These are phyloP conservation scores for Ochotona curzoniae DNA, from an alignment of 2,113 vertebrate genomes.

Conservation along the genomic window DNA sequence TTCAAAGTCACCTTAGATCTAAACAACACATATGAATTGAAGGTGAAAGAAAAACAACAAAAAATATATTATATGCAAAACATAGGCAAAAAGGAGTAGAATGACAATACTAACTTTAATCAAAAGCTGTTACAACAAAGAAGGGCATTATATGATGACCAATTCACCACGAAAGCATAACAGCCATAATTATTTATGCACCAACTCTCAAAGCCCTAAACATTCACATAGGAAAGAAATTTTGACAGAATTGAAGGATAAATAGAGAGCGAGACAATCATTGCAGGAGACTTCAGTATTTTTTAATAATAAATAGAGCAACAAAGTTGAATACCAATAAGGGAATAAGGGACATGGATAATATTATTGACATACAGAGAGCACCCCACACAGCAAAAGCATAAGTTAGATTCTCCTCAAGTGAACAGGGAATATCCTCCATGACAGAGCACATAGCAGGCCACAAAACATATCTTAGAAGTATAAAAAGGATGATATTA, in stretches of 20 bases:
- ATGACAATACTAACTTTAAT: neutral
- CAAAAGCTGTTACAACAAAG: neutral
- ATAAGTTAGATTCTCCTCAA: neutral
- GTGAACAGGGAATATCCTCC: neutral
- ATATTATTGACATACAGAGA: neutral
- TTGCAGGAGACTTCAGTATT: neutral
- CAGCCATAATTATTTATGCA: neutral
- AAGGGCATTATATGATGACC: neutral
- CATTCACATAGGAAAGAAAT: neutral
- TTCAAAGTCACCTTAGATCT: neutral
- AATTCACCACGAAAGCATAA: neutral
- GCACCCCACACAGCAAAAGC: neutral
- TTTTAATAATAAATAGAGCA: neutral
- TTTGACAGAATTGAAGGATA: neutral
- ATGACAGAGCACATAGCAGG: neutral
- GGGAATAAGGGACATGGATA: neutral
- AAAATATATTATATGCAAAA: neutral
- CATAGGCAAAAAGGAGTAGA: neutral
- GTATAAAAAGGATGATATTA: neutral
- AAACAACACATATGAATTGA: neutral
- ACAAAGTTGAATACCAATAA: neutral
- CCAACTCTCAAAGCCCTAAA: neutral
- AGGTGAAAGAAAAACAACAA: neutral
- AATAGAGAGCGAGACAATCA: neutral
- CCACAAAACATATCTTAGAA: neutral